Evolutionary conservation across 2,888 invertebrate genomes (phyloP).

Genomic region (Thysanoteuthis rhombus): DNA sequence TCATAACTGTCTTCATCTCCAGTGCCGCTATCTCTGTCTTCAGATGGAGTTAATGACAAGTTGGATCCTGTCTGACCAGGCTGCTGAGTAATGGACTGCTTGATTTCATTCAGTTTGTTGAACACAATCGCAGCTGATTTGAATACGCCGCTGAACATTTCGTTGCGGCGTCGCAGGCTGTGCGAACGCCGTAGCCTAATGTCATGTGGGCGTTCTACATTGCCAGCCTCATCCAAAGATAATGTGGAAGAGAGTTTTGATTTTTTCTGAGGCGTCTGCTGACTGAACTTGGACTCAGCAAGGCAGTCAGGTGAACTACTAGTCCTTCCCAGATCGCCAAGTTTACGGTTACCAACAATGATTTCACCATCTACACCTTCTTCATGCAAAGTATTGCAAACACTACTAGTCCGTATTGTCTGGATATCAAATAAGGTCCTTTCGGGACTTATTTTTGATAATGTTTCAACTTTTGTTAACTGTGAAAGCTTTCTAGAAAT

Average conservation of each 20-base stretch:
- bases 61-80: slow-evolving; percentile 55
- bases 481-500: neutral
- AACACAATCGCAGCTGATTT: slow-evolving; percentile 55
- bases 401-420: slow-evolving; percentile 17
- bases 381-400: slow-evolving; percentile 24
- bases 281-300: slow-evolving; percentile 37
- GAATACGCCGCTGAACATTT: slow-evolving; percentile 55
- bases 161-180: slow-evolving; percentile 48
- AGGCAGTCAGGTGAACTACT: slow-evolving; percentile 52
- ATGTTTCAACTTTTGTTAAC: neutral
- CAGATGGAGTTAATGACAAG: slow-evolving; percentile 49
- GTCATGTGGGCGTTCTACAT: slow-evolving; percentile 38
- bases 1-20: slow-evolving; percentile 43
- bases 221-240: slow-evolving; percentile 44
- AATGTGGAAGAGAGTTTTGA: slow-evolving; percentile 39
- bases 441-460: slow-evolving; percentile 17
- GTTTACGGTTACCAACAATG: slow-evolving; percentile 33
- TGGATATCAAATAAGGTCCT: slow-evolving; percentile 17
- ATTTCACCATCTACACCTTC: neutral
- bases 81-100: slow-evolving; percentile 59
- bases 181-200: slow-evolving; percentile 41
- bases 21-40: slow-evolving; percentile 46
- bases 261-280: slow-evolving; percentile 37
- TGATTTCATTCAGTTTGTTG: slow-evolving; percentile 60
- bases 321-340: slow-evolving; percentile 50